Evolutionary conservation across 2,888 invertebrate species (phyloP).

Genomic region (Eledona agricola): DNA sequence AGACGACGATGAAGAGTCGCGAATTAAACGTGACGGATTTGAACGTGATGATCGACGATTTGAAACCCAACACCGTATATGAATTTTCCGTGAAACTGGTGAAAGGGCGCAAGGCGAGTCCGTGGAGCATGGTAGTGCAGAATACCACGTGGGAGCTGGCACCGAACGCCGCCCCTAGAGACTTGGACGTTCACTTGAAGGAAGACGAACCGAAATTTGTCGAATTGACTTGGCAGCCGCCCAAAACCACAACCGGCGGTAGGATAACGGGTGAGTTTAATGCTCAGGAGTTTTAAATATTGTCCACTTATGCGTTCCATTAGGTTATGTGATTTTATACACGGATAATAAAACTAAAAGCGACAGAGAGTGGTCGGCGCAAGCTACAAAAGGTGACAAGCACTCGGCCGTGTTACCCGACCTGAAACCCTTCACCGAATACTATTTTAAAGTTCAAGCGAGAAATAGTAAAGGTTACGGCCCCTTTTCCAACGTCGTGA

Average conservation of each 20-base stretch:
- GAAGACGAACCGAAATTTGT: constrained; percentile 76
- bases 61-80: constrained; percentile 87
- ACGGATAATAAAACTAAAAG: constrained; percentile 78
- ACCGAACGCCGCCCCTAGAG: constrained; percentile 87
- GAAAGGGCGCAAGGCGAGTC: constrained; percentile 82
- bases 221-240: constrained; percentile 88
- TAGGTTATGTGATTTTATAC: constrained; percentile 86
- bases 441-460: constrained; percentile 95
- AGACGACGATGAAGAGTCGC: constrained; percentile 70
- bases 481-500: constrained; percentile 81
- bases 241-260: constrained; percentile 83
- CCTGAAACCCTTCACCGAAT: constrained; percentile 84
- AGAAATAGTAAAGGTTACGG: constrained; percentile 83
- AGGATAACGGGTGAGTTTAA: constrained; percentile 51
- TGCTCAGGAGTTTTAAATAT: background rate
- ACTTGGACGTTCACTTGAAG: constrained; percentile 76
- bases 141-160: constrained; percentile 88
- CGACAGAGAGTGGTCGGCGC: constrained; percentile 88
- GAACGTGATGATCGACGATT: constrained; percentile 89
- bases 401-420: constrained; percentile 80
- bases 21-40: constrained; percentile 89
- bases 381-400: constrained; percentile 84
- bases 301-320: too few species aligned
- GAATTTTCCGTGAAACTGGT: constrained; percentile 94
- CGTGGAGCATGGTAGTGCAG: constrained; percentile 95